These are phyloP conservation scores for Epistrophe eligans DNA, from an alignment of 2,888 invertebrate genomes.

Conservation along the genomic window DNA sequence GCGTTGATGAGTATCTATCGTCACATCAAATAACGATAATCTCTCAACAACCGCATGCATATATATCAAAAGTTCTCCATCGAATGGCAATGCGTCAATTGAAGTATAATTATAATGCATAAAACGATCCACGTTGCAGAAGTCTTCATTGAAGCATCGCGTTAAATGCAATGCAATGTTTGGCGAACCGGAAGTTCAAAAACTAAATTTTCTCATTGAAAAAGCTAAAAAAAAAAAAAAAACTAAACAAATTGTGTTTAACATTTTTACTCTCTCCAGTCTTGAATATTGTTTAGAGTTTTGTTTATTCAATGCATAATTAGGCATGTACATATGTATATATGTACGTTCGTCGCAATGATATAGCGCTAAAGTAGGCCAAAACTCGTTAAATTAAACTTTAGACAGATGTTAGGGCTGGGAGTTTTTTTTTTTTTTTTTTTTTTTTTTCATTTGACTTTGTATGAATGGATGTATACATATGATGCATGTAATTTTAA, in stretches of 20 bases:
- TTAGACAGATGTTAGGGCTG: conserved; percentile 60
- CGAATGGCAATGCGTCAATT: background rate
- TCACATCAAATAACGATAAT: conserved; percentile 36
- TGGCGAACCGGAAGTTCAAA: conserved; percentile 61
- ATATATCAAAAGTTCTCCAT: background rate
- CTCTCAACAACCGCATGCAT: conserved; percentile 3
- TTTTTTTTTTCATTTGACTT: conserved; percentile 34
- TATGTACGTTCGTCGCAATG: conserved; percentile 29
- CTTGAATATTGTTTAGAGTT: conserved; percentile 7
- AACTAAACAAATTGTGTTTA: conserved; percentile 20
- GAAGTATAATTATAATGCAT: conserved; percentile 28
- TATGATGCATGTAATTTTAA: conserved; percentile 30
- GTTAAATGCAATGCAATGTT: conserved; percentile 17
- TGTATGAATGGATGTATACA: background rate
- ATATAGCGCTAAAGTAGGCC: conserved; percentile 62
- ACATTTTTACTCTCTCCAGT: background rate
- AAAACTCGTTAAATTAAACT: conserved; percentile 48
- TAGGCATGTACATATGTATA: too few species aligned
- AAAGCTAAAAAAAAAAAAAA: background rate
- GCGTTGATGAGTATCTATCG: conserved; percentile 37
- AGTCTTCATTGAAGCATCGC: conserved; percentile 44
- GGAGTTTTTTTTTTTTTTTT: conserved; percentile 29
- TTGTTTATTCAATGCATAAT: conserved; percentile 14
- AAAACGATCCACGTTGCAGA: conserved; percentile 2
- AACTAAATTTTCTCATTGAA: background rate